These are phyloP conservation scores for Hephaestus fuliginosus DNA, from an alignment of 2,797 vertebrate genomes.

Conservation along the genomic window DNA sequence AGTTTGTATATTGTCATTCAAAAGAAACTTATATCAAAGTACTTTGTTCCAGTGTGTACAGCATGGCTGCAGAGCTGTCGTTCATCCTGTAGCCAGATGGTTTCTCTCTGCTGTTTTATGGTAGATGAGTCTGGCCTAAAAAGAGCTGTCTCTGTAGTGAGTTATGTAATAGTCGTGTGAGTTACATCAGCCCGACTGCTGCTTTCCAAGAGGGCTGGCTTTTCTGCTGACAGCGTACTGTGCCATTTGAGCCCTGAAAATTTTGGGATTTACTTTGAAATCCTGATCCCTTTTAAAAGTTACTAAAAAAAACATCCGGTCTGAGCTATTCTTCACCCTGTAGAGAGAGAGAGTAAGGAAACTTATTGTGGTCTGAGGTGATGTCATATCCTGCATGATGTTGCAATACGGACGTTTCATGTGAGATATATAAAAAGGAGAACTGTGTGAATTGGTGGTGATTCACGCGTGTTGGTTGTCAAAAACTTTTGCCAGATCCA, in stretches of 20 bases:
- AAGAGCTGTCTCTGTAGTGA: constrained; percentile 16
- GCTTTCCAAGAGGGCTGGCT: constrained; percentile 51
- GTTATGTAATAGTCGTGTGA: constrained; percentile 61
- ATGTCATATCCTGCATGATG: constrained; percentile 32
- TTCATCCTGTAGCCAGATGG: constrained; percentile 13
- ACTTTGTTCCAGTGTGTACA: background rate
- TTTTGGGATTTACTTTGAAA: constrained; percentile 34
- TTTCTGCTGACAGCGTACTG: constrained; percentile 26
- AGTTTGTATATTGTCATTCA: background rate
- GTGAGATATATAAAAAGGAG: constrained; percentile 1
- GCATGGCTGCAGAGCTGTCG: constrained; percentile 2
- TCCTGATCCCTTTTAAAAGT: constrained; percentile 41
- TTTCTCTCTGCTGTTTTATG: constrained; percentile 26
- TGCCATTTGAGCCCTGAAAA: constrained; percentile 22
- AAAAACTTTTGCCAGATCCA: constrained; percentile 14
- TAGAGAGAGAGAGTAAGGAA: background rate
- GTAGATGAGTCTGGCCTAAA: constrained; percentile 13
- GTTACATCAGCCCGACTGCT: constrained; percentile 72
- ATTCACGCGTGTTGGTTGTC: constrained; percentile 3
- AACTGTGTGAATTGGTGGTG: background rate
- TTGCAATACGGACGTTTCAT: constrained; percentile 1
- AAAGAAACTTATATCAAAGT: background rate
- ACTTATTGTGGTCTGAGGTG: constrained; percentile 3
- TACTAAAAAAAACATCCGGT: constrained; percentile 1
- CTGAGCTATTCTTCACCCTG: background rate